phyloP scores from a whole-genome alignment of 2,888 invertebrate genomes.

The Hyppa rectilinea region DNA sequence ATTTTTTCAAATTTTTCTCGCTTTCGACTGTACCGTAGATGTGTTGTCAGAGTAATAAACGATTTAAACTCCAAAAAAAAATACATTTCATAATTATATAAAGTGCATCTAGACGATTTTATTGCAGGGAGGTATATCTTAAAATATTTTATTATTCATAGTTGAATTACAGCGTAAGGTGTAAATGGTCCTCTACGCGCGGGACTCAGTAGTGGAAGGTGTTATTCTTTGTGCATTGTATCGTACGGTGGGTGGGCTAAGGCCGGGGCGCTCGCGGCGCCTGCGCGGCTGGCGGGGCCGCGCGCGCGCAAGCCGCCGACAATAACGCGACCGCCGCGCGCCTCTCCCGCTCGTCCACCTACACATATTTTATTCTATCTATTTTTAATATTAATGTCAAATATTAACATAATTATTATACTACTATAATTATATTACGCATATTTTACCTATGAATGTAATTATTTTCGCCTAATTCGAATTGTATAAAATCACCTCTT shows the following conservation, averaged over 20 bases:
- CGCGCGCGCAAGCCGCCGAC: slow-evolving; percentile 74
- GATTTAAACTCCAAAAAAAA: slow-evolving; percentile 87
- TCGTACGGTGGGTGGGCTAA: slow-evolving; percentile 65
- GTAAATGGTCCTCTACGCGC: slow-evolving; percentile 82
- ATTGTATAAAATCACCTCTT: slow-evolving; percentile 90
- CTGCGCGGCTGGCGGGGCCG: slow-evolving; percentile 40
- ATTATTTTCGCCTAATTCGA: slow-evolving; percentile 90
- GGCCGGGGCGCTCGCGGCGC: slow-evolving; percentile 54
- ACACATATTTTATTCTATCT: slow-evolving; percentile 90
- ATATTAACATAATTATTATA: slow-evolving; percentile 90
- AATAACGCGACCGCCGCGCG: slow-evolving; percentile 82
- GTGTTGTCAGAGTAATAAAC: slow-evolving; percentile 89
- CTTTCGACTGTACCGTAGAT: slow-evolving; percentile 91
- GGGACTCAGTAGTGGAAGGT: slow-evolving; percentile 81
- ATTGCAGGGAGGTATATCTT: slow-evolving; percentile 89
- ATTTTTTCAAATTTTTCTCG: slow-evolving; percentile 91
- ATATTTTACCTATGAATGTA: slow-evolving; percentile 90
- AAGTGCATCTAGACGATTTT: slow-evolving; percentile 88
- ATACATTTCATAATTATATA: slow-evolving; percentile 88
- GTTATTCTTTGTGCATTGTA: slow-evolving; percentile 71
- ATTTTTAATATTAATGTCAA: slow-evolving; percentile 91
- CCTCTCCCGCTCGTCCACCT: slow-evolving; percentile 88
- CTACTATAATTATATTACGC: slow-evolving; percentile 86
- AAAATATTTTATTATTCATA: slow-evolving; percentile 89
- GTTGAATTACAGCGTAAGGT: slow-evolving; percentile 88